Conservation (phyloP, 2,797 vertebrate species). For the Spondyliosoma cantharus region DNA sequence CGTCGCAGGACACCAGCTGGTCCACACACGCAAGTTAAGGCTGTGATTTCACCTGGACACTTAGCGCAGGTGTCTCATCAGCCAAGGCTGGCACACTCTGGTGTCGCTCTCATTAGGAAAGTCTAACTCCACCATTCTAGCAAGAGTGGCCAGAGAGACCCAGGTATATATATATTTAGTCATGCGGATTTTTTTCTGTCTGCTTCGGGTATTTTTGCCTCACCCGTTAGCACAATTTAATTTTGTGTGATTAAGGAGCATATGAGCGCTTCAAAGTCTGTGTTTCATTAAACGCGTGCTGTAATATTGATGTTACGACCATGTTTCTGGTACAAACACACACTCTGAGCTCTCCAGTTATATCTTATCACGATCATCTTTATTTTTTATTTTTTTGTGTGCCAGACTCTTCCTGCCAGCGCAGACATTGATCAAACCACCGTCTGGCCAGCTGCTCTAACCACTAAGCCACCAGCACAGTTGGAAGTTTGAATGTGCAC, state of each 20-base stretch:
- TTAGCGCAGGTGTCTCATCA: conserved; percentile 56
- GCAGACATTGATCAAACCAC: conserved; percentile 32
- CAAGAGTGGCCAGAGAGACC: neutral
- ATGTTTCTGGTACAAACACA: neutral
- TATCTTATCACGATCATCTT: neutral
- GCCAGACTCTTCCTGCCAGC: conserved; percentile 7
- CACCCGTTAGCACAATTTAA: neutral
- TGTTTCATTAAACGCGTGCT: neutral
- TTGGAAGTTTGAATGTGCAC: conserved; percentile 14
- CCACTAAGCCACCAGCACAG: conserved; percentile 12
- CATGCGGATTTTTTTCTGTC: neutral
- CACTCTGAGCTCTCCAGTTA: neutral
- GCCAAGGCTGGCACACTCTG: conserved; percentile 37
- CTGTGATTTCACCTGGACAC: conserved; percentile 66
- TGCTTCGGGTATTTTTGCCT: neutral
- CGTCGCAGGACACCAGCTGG: conserved; percentile 66
- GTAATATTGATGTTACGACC: neutral
- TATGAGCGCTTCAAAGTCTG: neutral
- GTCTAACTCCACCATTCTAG: conserved; percentile 2
- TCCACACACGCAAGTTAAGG: conserved; percentile 34
- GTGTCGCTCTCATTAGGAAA: conserved; percentile 44
- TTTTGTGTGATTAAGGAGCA: neutral
- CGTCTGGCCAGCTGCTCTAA: conserved; percentile 39
- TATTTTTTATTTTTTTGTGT: neutral
- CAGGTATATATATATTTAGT: neutral